Conservation (phyloP, 1,140 invertebrate genomes). For the Wiebesia pumilae region DNA sequence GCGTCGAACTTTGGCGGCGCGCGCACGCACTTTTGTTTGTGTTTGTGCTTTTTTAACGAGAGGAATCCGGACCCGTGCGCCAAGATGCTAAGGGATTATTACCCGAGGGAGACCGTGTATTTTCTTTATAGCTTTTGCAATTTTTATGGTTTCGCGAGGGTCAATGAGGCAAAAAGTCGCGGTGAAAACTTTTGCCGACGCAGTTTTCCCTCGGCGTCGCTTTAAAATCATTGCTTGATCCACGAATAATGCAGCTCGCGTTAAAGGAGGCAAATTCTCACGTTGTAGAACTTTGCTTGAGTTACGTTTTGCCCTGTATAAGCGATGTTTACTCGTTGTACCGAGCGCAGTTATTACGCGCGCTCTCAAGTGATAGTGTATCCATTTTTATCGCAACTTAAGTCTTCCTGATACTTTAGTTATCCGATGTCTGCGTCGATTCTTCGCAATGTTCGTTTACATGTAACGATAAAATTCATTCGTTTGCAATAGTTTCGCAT, state of each 20-base stretch:
- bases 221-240: background rate
- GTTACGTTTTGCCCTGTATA: background rate
- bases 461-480: no score
- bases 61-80: background rate
- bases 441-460: no score
- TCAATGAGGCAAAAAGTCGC: background rate
- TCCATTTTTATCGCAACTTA: no score
- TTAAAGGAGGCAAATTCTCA: background rate
- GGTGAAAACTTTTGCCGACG: background rate
- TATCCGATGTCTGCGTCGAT: no score
- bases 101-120: background rate
- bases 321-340: no score
- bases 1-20: conserved; percentile 16
- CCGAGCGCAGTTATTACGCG: background rate
- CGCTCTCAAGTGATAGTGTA: no score
- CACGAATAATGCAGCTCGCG: background rate
- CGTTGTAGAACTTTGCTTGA: background rate
- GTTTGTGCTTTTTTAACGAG: background rate
- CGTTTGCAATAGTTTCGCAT: no score
- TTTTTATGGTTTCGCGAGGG: conserved; percentile 4
- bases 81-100: background rate
- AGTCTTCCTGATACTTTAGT: no score
- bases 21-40: background rate
- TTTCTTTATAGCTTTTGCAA: background rate
- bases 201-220: background rate